Conservation (phyloP, 1,140 invertebrate genomes). For the Megalonaias nervosa region DNA sequence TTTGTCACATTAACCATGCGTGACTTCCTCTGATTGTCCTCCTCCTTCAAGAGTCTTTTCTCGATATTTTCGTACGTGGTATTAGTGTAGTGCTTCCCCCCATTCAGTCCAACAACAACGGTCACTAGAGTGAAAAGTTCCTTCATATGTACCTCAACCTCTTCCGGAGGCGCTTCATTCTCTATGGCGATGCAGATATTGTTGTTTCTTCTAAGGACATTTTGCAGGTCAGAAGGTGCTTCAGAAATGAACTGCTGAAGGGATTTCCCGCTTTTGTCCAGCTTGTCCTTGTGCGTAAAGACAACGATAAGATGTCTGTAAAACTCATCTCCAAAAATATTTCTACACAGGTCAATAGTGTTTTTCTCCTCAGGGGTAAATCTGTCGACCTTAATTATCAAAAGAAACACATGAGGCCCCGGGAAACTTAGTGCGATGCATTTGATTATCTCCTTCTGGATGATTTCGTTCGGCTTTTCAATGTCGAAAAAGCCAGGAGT, state of each 20-base stretch:
- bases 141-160: not conserved
- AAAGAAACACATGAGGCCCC: constrained; percentile 15
- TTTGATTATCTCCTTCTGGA: constrained; percentile 11
- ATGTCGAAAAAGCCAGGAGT: constrained; percentile 25
- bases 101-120: not conserved
- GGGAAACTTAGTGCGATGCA: not conserved
- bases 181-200: not conserved
- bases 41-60: too few species aligned
- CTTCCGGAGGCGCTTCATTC: not conserved
- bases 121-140: not conserved
- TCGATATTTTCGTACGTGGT: too few species aligned
- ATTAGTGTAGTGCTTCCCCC: not conserved
- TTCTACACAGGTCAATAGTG: not conserved
- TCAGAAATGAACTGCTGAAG: not conserved
- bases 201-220: not conserved
- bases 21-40: too few species aligned
- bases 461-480: not conserved
- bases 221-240: not conserved
- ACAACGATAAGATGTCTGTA: constrained; percentile 9
- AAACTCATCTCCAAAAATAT: constrained; percentile 6
- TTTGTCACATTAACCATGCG: too few species aligned
- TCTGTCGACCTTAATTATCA: not conserved
- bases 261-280: not conserved
- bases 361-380: too few species aligned
- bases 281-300: constrained; percentile 9